Base-by-base conservation (phyloP, 1,140 invertebrate species). In the Pachyrhynchus sulphureomaculatus region DNA sequence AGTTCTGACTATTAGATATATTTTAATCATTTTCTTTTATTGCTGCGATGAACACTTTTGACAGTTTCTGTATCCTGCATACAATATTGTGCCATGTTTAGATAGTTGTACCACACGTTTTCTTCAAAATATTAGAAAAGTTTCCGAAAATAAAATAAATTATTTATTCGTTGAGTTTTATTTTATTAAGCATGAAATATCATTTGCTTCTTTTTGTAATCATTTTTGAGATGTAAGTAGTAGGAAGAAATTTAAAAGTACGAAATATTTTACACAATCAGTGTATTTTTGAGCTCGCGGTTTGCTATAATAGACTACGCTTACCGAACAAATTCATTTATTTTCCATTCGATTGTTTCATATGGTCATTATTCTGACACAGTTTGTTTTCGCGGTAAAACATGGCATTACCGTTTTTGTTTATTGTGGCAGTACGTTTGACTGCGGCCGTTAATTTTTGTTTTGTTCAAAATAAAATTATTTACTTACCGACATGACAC, bases 361-460 rank as follows among this genome's bases (percentile, higher is more conserved):
- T 17, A 41, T 41, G 37, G 37, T 41, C 37, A 41, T 41, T 41
- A 41, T 41, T 41, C 18, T 18, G 17, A 18, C 37, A 18, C 37
- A 17, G 17, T 41, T 41, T 41, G 37, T 41, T 41, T 41, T 41
- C 4, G 4, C 37, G 37, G 5, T 41, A 17, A 41, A 41, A 41
- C 37, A 41, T 41, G 37, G 17, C 37, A 41, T 17, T 41, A 41
- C 12, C n/a, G 37, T 41, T 41, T 41, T 41, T 41, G 37, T 41
- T 41, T 41, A 41, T 41, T 41, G 37, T n/a, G 6, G 17, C 37
- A 41, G n/a, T 17, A 41, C 15, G 17, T 41, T 3, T 15, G 4
- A 41, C 37, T 18, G 17, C 37, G 37, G 10, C 18, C 15, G 18
- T 41, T 17, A 41, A 41, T 41, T 18, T 41, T 41, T 41, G 37